Base-by-base conservation (phyloP, 2,113 vertebrate genomes). In the Hyaena hyaena region DNA sequence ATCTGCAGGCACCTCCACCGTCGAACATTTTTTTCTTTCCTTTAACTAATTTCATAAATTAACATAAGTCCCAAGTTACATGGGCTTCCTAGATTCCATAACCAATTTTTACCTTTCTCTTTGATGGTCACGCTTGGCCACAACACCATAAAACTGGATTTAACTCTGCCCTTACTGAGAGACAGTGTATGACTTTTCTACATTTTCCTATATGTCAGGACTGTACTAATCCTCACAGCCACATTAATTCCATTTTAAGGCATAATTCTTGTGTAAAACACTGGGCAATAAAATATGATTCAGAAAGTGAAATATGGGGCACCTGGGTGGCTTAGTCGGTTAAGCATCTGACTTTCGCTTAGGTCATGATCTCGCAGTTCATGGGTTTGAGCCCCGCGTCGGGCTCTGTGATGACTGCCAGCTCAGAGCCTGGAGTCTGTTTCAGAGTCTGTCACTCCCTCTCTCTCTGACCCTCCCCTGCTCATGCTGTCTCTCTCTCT, bases 31-130 rank as follows among this genome's bases (percentile, higher is more conserved):
- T 93, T 81, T 85, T 81, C 69, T 80, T 88, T 7, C 71, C 26
- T 28, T 90, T 93, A 90, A 88, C 16, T 95, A 85, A 97, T 77
- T 87, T 93, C 26, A 93, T 81, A 96, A 96, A 94, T 96, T 95
- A 96, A 21, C 66, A 79, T 95, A 86, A 93, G 68, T 88, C 31
- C 39, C 50, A 95, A 23, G 31, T 69, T 76, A 81, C 5, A 6
- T 33, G 33, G 28, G 4, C 26, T 91, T 93, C 58, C 45, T 33
- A 31, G 50, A 88, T 85, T 88, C 95, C 50, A 87, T 71, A 90
- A 53, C 55, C 45, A 26, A 33, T 85, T 69, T 80, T 73, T 12
- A 94, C 63, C 24, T 96, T 94, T 71, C 39, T 69, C 14, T 93
- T 94, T 85, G 50, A 35, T 24, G 93, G 31, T 15, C 14, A 14